These are phyloP conservation scores for Ctenicera cuprea DNA, from an alignment of 2,888 invertebrate genomes.

Conservation along the genomic window DNA sequence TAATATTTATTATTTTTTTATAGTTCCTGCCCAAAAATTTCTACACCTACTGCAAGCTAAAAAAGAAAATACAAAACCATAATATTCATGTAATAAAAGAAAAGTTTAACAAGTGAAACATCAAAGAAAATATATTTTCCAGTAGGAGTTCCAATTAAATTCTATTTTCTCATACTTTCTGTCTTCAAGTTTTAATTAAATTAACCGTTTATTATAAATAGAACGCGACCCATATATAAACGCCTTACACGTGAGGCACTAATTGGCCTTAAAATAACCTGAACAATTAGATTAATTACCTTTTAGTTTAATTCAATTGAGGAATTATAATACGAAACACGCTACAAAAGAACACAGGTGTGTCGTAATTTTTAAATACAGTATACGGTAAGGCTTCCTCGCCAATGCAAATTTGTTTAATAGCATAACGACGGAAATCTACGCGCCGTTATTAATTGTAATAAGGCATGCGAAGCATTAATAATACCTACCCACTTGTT, in stretches of 20 bases:
- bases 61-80: too few species aligned
- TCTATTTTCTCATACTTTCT: neutral
- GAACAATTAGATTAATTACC: slow-evolving; percentile 12
- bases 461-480: slow-evolving; percentile 19
- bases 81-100: too few species aligned
- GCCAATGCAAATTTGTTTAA: slow-evolving; percentile 16
- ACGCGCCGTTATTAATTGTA: slow-evolving; percentile 16
- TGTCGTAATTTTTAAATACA: slow-evolving; percentile 14
- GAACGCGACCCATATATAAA: neutral
- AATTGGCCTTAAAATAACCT: neutral
- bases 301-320: slow-evolving; percentile 17
- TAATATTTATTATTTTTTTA: too few species aligned
- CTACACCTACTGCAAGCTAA: too few species aligned
- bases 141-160: too few species aligned
- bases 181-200: neutral
- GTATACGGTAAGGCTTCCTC: neutral
- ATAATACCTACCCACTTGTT: slow-evolving; percentile 8
- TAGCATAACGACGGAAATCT: neutral
- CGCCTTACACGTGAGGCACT: neutral
- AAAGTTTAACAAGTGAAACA: too few species aligned
- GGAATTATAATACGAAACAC: neutral
- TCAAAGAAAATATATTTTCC: too few species aligned
- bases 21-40: too few species aligned
- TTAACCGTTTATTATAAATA: neutral
- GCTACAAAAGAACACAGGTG: slow-evolving; percentile 10